Evolutionary conservation across 2,113 vertebrate genomes (phyloP).

Genomic region (Neogobius melanostomus): DNA sequence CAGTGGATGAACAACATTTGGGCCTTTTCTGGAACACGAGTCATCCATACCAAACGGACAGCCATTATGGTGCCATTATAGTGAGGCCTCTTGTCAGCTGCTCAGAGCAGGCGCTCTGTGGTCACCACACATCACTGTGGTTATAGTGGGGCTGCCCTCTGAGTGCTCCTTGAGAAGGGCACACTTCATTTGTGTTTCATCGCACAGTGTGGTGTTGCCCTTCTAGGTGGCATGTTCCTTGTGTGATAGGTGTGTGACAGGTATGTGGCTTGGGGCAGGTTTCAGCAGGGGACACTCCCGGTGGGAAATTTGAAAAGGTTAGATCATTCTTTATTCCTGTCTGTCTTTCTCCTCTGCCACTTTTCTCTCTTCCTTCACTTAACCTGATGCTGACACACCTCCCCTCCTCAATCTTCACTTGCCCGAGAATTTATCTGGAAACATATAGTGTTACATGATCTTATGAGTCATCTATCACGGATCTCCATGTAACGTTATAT

Average conservation of each 20-base stretch:
- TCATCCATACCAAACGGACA: slow-evolving; percentile 10
- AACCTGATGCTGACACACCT: slow-evolving; percentile 26
- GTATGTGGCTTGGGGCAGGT: slow-evolving; percentile 71
- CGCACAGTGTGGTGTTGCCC: slow-evolving; percentile 37
- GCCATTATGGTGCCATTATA: slow-evolving; percentile 32
- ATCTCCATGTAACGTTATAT: slow-evolving; percentile 20
- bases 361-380: slow-evolving; percentile 38
- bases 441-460: slow-evolving; percentile 31
- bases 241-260: slow-evolving; percentile 70
- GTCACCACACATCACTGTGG: slow-evolving; percentile 47
- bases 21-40: slow-evolving; percentile 26
- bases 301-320: slow-evolving; percentile 71
- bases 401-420: slow-evolving; percentile 4
- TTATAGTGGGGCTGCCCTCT: slow-evolving; percentile 56
- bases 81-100: slow-evolving; percentile 35
- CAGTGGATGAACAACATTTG: slow-evolving; percentile 25
- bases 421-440: slow-evolving; percentile 12
- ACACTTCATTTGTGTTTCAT: slow-evolving; percentile 70
- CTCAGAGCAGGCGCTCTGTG: slow-evolving; percentile 47
- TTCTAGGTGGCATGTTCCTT: slow-evolving; percentile 55
- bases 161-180: slow-evolving; percentile 55
- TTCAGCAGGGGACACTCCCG: slow-evolving; percentile 62
- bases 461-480: slow-evolving; percentile 47
- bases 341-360: slow-evolving; percentile 31
- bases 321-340: slow-evolving; percentile 62